A percentile compares a stretch with the other conserved stretches of the same genome.
Evolutionary conservation across 2,888 invertebrate species (phyloP).

Genomic region (Orchestes rusci): DNA sequence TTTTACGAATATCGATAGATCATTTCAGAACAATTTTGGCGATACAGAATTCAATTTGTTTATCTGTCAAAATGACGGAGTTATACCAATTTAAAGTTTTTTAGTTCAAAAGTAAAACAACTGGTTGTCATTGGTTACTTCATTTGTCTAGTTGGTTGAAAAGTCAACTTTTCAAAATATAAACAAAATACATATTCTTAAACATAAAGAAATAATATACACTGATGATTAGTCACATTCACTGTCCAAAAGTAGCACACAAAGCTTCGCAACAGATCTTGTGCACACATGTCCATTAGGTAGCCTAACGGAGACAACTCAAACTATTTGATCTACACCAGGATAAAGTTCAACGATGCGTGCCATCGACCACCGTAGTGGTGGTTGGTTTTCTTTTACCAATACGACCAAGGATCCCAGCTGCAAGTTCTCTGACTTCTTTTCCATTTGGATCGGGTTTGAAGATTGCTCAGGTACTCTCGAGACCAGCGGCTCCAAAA

Average conservation of each 20-base stretch:
- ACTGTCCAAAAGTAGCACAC: neutral
- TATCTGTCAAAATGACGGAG: too few relatives aligned
- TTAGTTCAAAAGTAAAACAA: too few relatives aligned
- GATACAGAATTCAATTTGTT: too few relatives aligned
- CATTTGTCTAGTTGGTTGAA: too few relatives aligned
- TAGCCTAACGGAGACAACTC: neutral
- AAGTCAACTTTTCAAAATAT: too few relatives aligned
- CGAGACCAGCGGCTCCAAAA: conserved; percentile 11
- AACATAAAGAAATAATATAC: too few relatives aligned
- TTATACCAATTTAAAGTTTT: too few relatives aligned
- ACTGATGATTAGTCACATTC: neutral
- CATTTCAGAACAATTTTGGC: too few relatives aligned
- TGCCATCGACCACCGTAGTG: conserved; percentile 16
- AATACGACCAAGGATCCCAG: conserved; percentile 13
- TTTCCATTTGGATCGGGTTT: conserved; percentile 4
- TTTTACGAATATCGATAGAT: too few relatives aligned
- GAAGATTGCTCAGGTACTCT: conserved; percentile 11
- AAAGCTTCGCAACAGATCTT: neutral
- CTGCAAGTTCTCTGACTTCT: conserved; percentile 1
- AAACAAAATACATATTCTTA: too few relatives aligned
- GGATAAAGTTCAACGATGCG: conserved; percentile 61
- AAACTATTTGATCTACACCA: conserved; percentile 58
- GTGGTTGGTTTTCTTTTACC: conserved; percentile 13
- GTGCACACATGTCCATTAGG: neutral
- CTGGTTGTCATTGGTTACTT: too few relatives aligned